These are phyloP conservation scores for Potamilus streckersoni DNA, from an alignment of 1,140 invertebrate species.

Conservation along the genomic window DNA sequence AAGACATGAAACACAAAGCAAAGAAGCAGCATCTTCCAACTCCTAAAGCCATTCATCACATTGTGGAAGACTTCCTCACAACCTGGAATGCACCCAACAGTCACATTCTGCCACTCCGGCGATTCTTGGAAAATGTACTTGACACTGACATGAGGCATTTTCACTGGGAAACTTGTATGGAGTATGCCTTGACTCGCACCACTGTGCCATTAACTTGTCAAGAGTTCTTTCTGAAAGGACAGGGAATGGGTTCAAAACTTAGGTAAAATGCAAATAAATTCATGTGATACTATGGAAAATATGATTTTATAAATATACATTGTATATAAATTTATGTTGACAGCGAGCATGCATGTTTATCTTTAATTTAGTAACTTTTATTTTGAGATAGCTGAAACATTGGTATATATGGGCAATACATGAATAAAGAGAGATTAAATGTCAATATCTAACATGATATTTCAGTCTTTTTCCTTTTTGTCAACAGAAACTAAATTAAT, in stretches of 20 bases:
- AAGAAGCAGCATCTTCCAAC: constrained; percentile 55
- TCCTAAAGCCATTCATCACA: constrained; percentile 67
- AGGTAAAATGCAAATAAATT: too few species aligned
- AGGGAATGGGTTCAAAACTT: constrained; percentile 24
- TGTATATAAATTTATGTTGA: too few species aligned
- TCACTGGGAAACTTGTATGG: constrained; percentile 64
- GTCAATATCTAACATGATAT: too few species aligned
- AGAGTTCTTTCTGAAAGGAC: constrained; percentile 48
- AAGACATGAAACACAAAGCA: constrained; percentile 51
- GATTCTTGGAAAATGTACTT: constrained; percentile 64
- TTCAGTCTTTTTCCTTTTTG: too few species aligned
- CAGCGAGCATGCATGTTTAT: too few species aligned
- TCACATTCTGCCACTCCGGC: constrained; percentile 67
- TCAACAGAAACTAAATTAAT: too few species aligned
- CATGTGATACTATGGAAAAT: too few species aligned
- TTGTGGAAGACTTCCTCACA: constrained; percentile 70
- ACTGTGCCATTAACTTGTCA: constrained; percentile 55
- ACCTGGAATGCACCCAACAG: constrained; percentile 64
- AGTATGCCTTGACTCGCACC: constrained; percentile 55
- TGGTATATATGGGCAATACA: too few species aligned
- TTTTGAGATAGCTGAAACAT: too few species aligned
- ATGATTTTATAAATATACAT: too few species aligned
- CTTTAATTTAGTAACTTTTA: too few species aligned
- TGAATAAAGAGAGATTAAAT: too few species aligned
- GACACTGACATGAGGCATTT: constrained; percentile 61